Base-by-base conservation (phyloP, 2,888 invertebrate species). In the Parnassius smintheus region DNA sequence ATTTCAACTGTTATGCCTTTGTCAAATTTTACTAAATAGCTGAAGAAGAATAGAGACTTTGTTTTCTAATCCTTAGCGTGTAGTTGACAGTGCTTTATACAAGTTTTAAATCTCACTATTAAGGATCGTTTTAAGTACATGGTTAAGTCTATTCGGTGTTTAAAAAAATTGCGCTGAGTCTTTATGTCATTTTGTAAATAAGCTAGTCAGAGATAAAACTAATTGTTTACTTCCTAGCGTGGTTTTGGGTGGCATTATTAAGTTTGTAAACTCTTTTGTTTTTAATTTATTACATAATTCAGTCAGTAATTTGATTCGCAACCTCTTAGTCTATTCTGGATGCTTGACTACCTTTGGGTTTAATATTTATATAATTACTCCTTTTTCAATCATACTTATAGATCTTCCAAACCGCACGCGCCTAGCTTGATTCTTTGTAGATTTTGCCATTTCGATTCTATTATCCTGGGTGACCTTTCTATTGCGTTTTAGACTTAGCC, bases 1-100 rank as follows among this genome's bases (percentile, higher is more conserved):
- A 72, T 68, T 67, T 76, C 75, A 72, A 71, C 73, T 76, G 78
- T 77, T 70, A 75, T 75, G 62, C 68, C 64, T 69, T 75, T 77
- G 74, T 75, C 61, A 69, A 64, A 62, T 68, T 68, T 70, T 59
- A 42, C 68, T 73, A 75, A 75, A 71, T 68, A 70, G 68, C 67
- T 63, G 53, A 62, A 65, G 63, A 58, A 65, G 68, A 74, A 74
- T 70, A 66, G 69, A 48, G 46, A 49, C 62, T 66, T 74, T 75
- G 73, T 75, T 69, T 72, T 66, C 69, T 70, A 68, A 69, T 68
- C 69, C 62, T 58, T 68, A 65, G 70, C 65, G 68, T 70, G 70
- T 68, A 69, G 67, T 56, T 63, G 59, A 59, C 54, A 51, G 35
- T 60, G 35, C 13, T 62, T 45, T 56, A 48, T 56, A 50, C 49